These are phyloP conservation scores for Panagrolaimus sp. DNA, from an alignment of 1,140 invertebrate genomes.

Conservation along the genomic window DNA sequence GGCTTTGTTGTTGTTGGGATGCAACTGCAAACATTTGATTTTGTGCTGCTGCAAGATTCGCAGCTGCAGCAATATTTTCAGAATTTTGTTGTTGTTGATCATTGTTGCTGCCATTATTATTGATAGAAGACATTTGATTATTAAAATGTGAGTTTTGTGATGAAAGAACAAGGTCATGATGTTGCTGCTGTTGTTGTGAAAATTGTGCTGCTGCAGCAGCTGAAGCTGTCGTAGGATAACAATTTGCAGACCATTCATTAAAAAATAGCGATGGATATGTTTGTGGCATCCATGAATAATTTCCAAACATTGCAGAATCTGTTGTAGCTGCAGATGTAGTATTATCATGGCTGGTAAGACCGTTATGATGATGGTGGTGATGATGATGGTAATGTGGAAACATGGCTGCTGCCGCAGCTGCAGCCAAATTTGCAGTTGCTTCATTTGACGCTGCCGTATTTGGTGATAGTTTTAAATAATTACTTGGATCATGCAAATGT, in stretches of 20 bases:
- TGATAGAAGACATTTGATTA: not conserved
- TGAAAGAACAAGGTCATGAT: not conserved
- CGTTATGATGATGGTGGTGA: not conserved
- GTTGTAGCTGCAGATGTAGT: not conserved
- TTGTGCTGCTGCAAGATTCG: not conserved
- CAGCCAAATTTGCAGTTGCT: not conserved
- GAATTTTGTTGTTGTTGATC: not conserved
- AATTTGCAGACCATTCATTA: not conserved
- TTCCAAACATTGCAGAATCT: not conserved
- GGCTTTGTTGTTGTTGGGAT: not conserved
- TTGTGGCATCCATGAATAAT: not conserved
- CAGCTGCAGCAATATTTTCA: not conserved
- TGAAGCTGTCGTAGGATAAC: not conserved
- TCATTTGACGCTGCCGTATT: not conserved
- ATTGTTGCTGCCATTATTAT: not conserved
- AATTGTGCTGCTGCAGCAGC: not conserved
- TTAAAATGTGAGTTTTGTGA: not conserved
- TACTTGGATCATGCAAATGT: not conserved
- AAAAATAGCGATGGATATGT: constrained; percentile 1
- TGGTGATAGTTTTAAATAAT: not conserved
- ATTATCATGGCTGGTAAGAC: not conserved
- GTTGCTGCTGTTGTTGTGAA: not conserved
- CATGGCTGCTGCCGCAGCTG: not conserved
- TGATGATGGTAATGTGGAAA: not conserved
- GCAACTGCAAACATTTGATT: not conserved